phyloP scores from a whole-genome alignment of 2,797 vertebrate species.

The Avahi laniger region DNA sequence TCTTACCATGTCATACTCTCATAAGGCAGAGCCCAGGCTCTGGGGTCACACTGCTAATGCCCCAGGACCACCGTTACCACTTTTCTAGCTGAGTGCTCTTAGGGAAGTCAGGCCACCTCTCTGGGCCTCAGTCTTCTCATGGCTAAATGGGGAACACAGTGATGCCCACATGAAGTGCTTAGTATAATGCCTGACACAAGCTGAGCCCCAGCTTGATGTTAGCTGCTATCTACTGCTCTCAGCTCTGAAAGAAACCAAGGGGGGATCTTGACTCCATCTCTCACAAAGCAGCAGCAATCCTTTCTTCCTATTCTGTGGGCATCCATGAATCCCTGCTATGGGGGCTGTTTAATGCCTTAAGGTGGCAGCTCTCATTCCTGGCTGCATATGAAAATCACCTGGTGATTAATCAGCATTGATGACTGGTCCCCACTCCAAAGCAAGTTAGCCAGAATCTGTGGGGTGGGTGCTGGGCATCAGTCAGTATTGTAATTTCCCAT shows the following conservation, averaged over 20 bases:
- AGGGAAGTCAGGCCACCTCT: neutral
- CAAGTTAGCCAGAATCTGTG: neutral
- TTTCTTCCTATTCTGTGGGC: neutral
- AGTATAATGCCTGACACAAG: neutral
- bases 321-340: neutral
- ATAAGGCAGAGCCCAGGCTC: neutral
- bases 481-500: neutral
- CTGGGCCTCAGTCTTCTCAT: neutral
- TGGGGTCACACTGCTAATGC: neutral
- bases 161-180: neutral
- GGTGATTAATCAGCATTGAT: neutral
- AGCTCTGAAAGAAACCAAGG: neutral
- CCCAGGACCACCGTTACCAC: neutral
- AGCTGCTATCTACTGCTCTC: neutral
- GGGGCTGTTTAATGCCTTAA: neutral
- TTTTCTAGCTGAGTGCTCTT: neutral
- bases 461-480: neutral
- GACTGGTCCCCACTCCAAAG: neutral
- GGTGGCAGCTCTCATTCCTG: neutral
- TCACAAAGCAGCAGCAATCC: neutral
- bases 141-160: neutral
- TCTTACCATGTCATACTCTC: neutral
- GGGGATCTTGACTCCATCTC: neutral
- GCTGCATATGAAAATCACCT: neutral
- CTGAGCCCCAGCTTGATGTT: neutral